Base-by-base conservation (phyloP, 2,113 vertebrate genomes). In the Eleginops maclovinus region DNA sequence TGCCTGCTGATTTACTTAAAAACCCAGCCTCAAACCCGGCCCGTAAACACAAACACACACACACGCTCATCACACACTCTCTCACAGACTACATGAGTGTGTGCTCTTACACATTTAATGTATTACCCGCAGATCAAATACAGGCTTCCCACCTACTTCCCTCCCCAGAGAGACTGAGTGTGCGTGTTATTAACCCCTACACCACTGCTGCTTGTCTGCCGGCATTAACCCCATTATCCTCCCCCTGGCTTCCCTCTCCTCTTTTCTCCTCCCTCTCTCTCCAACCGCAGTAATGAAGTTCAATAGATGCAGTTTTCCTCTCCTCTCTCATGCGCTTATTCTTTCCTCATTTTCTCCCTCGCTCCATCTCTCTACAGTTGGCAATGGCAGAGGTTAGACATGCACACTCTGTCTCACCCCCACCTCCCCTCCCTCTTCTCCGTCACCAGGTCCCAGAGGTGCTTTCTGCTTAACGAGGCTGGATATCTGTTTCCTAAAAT, bases 401-500 rank as follows among this genome's bases (percentile, higher is more conserved):
- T 91, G 84, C 88, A 78, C 67, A 65, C 75, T 60, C 78, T 21
- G 60, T 67, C 72, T 22, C 65, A 40, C 66, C 31, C 58, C 17
- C 46, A 36, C 19, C 10, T 24, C 55, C 63, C 24, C 50, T 47
- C 24, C 60, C 58, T n/a, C 51, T n/a, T n/a, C 60, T n/a, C 64
- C 49, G 58, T 80, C 74, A 43, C 91, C 50, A 28, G 22, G 81
- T 97, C 96, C 96, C 97, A 92, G 89, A 93, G 96, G 98, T 95
- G 92, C 91, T 95, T 94, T 97, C 95, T 94, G 86, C 76, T 90
- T 96, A 96, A 96, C 92, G 87, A 95, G 95, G 79, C 95, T 94
- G 95, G 87, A 92, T 93, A 97, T 98, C 96, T 94, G 93, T 95
- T 96, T 96, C 95, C 95, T 83, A 92, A 96, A 96, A 99, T 98